Conservation (phyloP, 2,113 vertebrate genomes). For the Nibea albiflora region DNA sequence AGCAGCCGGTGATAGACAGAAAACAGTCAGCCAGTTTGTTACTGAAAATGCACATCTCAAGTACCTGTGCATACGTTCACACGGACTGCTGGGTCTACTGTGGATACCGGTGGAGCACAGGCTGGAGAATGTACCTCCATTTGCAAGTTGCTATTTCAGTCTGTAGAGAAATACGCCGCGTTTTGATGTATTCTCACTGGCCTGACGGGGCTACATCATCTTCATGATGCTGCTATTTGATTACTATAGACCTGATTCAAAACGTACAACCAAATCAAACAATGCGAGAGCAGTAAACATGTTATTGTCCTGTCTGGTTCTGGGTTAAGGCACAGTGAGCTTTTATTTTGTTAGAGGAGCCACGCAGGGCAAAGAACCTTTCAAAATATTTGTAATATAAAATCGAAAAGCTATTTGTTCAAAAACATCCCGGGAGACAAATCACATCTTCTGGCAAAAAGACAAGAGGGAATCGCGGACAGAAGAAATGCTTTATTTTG, state of each 20-base stretch:
- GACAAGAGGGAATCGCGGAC: not conserved
- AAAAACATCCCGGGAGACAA: constrained; percentile 16
- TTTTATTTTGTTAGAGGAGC: constrained; percentile 4
- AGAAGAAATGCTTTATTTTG: constrained; percentile 6
- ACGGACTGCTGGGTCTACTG: constrained; percentile 22
- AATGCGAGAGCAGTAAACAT: not conserved
- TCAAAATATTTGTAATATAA: constrained; percentile 18
- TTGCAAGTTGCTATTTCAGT: constrained; percentile 19
- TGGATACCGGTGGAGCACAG: constrained; percentile 23
- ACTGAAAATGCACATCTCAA: constrained; percentile 61
- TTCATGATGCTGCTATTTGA: constrained; percentile 1
- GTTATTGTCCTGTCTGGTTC: constrained; percentile 1
- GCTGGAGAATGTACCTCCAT: constrained; percentile 6
- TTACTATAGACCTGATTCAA: constrained; percentile 1
- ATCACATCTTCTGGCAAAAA: not conserved
- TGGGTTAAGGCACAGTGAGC: not conserved
- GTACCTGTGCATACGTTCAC: constrained; percentile 48
- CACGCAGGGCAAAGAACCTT: not conserved
- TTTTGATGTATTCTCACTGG: constrained; percentile 28
- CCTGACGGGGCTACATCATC: not conserved
- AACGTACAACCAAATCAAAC: not conserved
- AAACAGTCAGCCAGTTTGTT: constrained; percentile 60
- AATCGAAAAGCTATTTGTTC: not conserved
- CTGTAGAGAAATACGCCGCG: constrained; percentile 6
- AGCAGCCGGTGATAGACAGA: constrained; percentile 54